Evolutionary conservation across 1,140 invertebrate species (phyloP).

Genomic region (Lutraria rhynchaena): DNA sequence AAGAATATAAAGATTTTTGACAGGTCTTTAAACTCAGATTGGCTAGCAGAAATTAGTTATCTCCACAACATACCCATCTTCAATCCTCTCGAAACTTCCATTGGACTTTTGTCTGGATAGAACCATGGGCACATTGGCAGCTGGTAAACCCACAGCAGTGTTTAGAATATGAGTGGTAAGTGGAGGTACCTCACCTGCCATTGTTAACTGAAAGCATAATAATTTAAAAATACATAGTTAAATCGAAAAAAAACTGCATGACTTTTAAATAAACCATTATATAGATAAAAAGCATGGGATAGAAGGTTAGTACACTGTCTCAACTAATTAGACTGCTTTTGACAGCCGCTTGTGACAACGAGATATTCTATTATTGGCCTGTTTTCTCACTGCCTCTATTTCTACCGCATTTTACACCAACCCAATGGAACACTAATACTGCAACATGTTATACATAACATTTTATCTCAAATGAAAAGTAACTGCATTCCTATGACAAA

Average conservation of each 20-base stretch:
- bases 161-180: constrained; percentile 79
- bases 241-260: too few relatives aligned
- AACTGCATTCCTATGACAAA: not conserved
- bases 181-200: constrained; percentile 63
- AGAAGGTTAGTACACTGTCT: too few relatives aligned
- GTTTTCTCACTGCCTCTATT: not conserved
- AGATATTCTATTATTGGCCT: not conserved
- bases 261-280: too few relatives aligned
- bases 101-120: constrained; percentile 64
- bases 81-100: constrained; percentile 67
- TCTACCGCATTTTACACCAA: not conserved
- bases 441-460: too few relatives aligned
- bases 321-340: not conserved
- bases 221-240: not conserved
- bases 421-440: too few relatives aligned
- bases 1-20: too few relatives aligned
- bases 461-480: not conserved
- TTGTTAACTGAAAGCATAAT: constrained; percentile 59
- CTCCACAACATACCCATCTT: constrained; percentile 73
- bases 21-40: too few relatives aligned
- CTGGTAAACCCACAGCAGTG: constrained; percentile 77
- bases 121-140: constrained; percentile 69
- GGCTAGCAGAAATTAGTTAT: not conserved
- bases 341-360: too few relatives aligned
- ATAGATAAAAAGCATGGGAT: too few relatives aligned